Evolutionary conservation across 1,140 invertebrate genomes (phyloP).

Genomic region (Diplogasteroides magnus): DNA sequence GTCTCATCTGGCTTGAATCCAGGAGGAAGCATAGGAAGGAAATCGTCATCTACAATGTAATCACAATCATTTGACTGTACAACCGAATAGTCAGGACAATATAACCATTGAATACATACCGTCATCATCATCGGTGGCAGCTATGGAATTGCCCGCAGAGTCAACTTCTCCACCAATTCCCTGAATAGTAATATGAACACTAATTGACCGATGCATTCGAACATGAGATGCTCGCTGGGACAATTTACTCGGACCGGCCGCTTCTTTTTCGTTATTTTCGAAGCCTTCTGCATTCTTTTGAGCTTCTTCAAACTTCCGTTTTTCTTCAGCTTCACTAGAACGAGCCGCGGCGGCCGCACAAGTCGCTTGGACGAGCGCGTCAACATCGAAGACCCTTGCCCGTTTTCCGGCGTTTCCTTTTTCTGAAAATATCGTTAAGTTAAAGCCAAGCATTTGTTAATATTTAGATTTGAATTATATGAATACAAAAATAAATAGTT

Average conservation of each 20-base stretch:
- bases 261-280: not conserved
- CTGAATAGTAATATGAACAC: not conserved
- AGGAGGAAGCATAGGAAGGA: not conserved
- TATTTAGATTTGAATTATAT: too few species aligned
- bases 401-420: not conserved
- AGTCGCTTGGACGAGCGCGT: not conserved
- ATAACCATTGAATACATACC: not conserved
- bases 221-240: not conserved
- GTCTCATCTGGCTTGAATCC: not conserved
- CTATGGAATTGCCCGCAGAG: not conserved
- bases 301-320: not conserved
- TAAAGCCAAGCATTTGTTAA: too few species aligned
- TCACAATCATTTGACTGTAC: not conserved
- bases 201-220: not conserved
- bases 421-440: too few species aligned
- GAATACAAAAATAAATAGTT: too few species aligned
- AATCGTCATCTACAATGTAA: not conserved
- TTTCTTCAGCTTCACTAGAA: not conserved
- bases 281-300: not conserved
- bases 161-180: not conserved
- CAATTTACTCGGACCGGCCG: not conserved
- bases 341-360: not conserved
- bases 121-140: not conserved
- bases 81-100: not conserved
- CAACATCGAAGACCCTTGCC: not conserved